A percentile compares a stretch with the other conserved stretches of the same genome.
Evolutionary conservation across 2,888 invertebrate genomes (phyloP).

Genomic region (Cataglyphis rosenhaueri): DNA sequence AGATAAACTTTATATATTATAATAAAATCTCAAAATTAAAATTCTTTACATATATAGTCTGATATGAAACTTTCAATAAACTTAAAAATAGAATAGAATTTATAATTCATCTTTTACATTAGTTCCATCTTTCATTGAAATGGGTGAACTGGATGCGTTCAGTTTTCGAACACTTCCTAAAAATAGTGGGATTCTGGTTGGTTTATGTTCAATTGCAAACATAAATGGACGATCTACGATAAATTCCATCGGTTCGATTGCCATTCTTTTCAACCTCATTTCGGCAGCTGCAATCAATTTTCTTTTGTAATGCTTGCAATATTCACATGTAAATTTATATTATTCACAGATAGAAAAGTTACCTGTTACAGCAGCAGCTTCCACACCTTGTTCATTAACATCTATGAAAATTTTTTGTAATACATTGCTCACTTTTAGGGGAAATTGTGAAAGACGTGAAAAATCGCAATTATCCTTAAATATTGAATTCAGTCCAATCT

Average conservation of each 20-base stretch:
- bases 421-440: conserved; percentile 85
- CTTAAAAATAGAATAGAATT: conserved; percentile 43
- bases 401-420: conserved; percentile 87
- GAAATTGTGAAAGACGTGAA: conserved; percentile 81
- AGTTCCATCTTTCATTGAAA: conserved; percentile 75
- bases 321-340: not conserved
- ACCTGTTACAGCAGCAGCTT: conserved; percentile 87
- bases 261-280: conserved; percentile 75
- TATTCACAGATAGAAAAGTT: conserved; percentile 58
- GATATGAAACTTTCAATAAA: not conserved
- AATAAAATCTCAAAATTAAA: not conserved
- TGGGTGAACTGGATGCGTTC: not conserved
- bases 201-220: conserved; percentile 80
- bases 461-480: conserved; percentile 85
- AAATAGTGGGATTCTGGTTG: conserved; percentile 79
- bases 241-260: conserved; percentile 76
- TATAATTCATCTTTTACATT: conserved; percentile 78
- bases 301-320: not conserved
- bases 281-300: conserved; percentile 70
- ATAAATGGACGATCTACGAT: conserved; percentile 84
- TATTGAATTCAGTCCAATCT: conserved; percentile 85
- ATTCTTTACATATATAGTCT: not conserved
- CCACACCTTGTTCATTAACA: conserved; percentile 87
- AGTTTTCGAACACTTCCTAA: conserved; percentile 79
- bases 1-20: not conserved